These are phyloP conservation scores for Protosalanx chinensis DNA, from an alignment of 2,797 vertebrate genomes.

Conservation along the genomic window DNA sequence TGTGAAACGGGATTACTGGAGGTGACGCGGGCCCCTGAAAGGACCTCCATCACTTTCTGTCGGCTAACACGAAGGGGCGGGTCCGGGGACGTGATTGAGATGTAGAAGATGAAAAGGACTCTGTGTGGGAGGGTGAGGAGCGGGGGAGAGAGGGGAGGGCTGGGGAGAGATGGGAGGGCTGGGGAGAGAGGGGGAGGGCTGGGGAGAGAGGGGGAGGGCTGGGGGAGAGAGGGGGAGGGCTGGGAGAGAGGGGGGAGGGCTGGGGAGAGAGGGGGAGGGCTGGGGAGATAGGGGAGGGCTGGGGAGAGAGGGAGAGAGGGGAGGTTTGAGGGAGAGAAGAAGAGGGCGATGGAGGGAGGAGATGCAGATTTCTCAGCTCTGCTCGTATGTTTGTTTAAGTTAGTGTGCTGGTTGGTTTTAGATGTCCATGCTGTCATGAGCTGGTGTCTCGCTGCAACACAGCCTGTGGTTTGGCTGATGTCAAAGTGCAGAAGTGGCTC, in stretches of 20 bases:
- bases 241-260: background rate
- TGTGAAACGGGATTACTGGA: slow-evolving; percentile 99
- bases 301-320: too few relatives aligned
- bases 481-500: too few relatives aligned
- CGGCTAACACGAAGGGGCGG: slow-evolving; percentile 87
- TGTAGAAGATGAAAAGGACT: slow-evolving; percentile 83
- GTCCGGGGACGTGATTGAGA: slow-evolving; percentile 88
- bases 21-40: slow-evolving; percentile 94
- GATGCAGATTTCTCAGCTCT: slow-evolving; percentile 77
- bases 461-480: too few relatives aligned
- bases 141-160: background rate
- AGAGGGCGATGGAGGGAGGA: too few relatives aligned
- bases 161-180: slow-evolving; percentile 30
- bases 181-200: background rate
- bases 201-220: background rate
- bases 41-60: slow-evolving; percentile 92
- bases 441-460: too few relatives aligned
- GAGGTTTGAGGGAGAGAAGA: too few relatives aligned
- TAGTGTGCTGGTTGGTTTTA: slow-evolving; percentile 10
- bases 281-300: too few relatives aligned
- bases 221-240: background rate
- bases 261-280: background rate
- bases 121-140: slow-evolving; percentile 10
- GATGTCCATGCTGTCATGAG: too few relatives aligned
- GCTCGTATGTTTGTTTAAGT: slow-evolving; percentile 56